Evolutionary conservation across 2,888 invertebrate genomes (phyloP), one percentile per base, ranked within the genome.

Genomic region (Dorcus parallelipipedus): DNA sequence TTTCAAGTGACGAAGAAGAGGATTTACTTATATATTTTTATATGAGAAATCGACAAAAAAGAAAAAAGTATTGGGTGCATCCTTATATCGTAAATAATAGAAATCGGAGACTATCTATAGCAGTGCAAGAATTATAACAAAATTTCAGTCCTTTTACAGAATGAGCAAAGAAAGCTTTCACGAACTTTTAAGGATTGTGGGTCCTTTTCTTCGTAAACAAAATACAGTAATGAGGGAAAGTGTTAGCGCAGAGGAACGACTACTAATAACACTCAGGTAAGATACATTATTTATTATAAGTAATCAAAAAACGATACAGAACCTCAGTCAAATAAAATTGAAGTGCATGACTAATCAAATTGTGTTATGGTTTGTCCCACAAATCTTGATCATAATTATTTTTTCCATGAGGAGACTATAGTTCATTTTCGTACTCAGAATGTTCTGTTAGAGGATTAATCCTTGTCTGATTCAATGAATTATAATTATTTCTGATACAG

Each of bases 71-170:
- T 26, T 54, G 55, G 55, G 41, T n/a, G 10, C 42, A 55, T 55
- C 49, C 49, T 14, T 49, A 20, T 49, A 55, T 54, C 38, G 45
- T 47, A 23, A 54, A 54, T 38, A 54, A 53, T 10, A 42, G 14
- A n/a, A 47, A 54, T 54, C 38, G 47, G 26, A 20, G 47, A 54
- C 17, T 54, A 45, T 45, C 38, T 45, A 38, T 54, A 33, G 54
- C 54, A 48, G 54, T 20, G 17, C 45, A 38, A 54, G 54, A 54
- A 26, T 10, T 55, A 39, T 33, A 14, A 33, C n/a, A 49, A 39
- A 49, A 38, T 55, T 49, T 41, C 49, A 40, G 42, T 42, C 55
- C 20, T 39, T 55, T 38, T 49, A 55, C 42, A 38, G 49, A 55
- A 55, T 50, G 42, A 6, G 10, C 38, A 45, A 53, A 45, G 8